These are phyloP conservation scores for Thera obeliscata DNA, from an alignment of 2,888 invertebrate genomes.

Conservation along the genomic window DNA sequence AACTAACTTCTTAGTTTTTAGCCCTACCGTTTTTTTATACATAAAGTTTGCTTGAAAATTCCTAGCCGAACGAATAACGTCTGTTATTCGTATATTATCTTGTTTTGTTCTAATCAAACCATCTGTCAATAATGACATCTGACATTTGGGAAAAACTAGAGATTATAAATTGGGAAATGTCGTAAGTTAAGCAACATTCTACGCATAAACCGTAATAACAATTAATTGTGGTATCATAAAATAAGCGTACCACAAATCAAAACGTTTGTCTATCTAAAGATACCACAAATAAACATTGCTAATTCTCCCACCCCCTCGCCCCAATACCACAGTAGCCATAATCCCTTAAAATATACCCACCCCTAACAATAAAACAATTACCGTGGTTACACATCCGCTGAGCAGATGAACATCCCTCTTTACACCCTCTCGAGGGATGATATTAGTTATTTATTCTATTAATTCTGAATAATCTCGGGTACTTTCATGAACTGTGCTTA, in stretches of 20 bases:
- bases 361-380: conserved; percentile 35
- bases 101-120: too few species aligned
- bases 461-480: conserved; percentile 10
- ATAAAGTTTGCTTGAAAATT: too few species aligned
- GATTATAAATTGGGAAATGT: too few species aligned
- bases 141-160: too few species aligned
- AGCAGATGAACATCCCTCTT: conserved; percentile 23
- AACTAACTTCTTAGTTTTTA: too few species aligned
- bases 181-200: too few species aligned
- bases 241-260: not conserved
- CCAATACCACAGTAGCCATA: conserved; percentile 14
- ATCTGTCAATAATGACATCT: too few species aligned
- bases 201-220: too few species aligned
- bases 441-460: conserved; percentile 24
- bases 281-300: conserved; percentile 1
- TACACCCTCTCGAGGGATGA: conserved; percentile 27
- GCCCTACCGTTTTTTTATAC: too few species aligned
- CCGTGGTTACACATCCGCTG: conserved; percentile 13
- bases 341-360: conserved; percentile 10
- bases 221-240: too few species aligned
- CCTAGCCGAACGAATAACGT: too few species aligned
- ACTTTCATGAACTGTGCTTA: conserved; percentile 4
- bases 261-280: not conserved
- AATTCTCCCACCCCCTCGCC: not conserved
- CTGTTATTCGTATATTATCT: too few species aligned